phyloP scores from a whole-genome alignment of 2,113 vertebrate genomes.

The Nycticorax nycticorax region DNA sequence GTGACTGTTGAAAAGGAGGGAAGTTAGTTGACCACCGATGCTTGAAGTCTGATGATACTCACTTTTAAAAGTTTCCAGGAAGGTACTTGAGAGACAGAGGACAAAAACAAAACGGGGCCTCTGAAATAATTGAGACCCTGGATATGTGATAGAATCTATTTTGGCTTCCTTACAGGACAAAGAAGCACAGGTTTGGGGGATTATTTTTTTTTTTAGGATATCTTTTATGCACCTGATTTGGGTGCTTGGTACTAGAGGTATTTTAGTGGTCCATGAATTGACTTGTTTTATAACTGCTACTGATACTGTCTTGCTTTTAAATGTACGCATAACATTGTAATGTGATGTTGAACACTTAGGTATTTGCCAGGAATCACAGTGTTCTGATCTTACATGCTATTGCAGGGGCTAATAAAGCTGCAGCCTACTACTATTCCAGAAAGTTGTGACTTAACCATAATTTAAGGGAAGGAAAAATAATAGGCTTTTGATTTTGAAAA shows the following conservation, averaged over 20 bases:
- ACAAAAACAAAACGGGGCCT: not conserved
- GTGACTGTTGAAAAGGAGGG: not conserved
- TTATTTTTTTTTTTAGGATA: not conserved
- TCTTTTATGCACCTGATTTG: not conserved
- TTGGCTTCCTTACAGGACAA: slow-evolving; percentile 6
- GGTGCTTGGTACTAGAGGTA: slow-evolving; percentile 56
- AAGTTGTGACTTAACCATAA: slow-evolving; percentile 3
- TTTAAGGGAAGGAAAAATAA: slow-evolving; percentile 36
- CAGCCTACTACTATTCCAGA: slow-evolving; percentile 8
- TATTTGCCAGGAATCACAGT: slow-evolving; percentile 36
- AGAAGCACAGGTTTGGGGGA: slow-evolving; percentile 26
- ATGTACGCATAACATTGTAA: slow-evolving; percentile 49
- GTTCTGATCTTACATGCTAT: slow-evolving; percentile 39
- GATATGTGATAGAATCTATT: not conserved
- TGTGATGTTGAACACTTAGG: slow-evolving; percentile 52
- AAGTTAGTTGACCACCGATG: not conserved
- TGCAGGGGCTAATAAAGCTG: slow-evolving; percentile 44
- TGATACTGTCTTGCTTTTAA: slow-evolving; percentile 62
- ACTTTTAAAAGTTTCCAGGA: not conserved
- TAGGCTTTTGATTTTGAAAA: slow-evolving; percentile 36
- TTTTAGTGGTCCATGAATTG: slow-evolving; percentile 53
- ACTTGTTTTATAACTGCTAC: slow-evolving; percentile 62
- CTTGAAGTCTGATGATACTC: not conserved
- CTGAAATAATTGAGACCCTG: not conserved
- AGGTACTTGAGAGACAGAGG: not conserved